Evolutionary conservation across 2,888 invertebrate species (phyloP).

Genomic region (Troides aeacus): DNA sequence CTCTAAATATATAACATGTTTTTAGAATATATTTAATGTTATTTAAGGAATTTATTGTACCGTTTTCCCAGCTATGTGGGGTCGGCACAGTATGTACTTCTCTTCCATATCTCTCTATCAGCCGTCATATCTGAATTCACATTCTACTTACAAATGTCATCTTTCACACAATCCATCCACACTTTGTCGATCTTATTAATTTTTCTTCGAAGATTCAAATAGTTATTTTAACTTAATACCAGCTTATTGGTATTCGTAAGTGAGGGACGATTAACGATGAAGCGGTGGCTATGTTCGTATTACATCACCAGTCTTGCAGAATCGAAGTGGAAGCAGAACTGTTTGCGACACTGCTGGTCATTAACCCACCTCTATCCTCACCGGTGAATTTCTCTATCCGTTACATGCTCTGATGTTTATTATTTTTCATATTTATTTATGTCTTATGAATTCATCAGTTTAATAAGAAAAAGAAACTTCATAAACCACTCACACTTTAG

Average conservation of each 20-base stretch:
- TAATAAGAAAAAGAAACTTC: background rate
- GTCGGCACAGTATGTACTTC: no score
- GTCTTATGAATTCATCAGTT: background rate
- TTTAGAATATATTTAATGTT: no score
- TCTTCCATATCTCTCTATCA: no score
- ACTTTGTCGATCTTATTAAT: background rate
- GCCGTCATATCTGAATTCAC: no score
- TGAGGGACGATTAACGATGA: slow-evolving; percentile 35
- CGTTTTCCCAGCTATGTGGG: no score
- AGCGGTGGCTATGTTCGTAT: slow-evolving; percentile 38
- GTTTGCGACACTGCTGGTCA: slow-evolving; percentile 50
- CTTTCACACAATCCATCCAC: no score
- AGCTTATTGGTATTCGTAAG: slow-evolving; percentile 16
- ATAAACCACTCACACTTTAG: background rate
- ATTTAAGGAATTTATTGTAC: no score
- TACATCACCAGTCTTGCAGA: slow-evolving; percentile 56
- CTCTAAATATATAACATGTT: no score
- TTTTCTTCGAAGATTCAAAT: background rate
- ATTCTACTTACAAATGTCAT: no score
- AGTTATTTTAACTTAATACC: no score
- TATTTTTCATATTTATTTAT: background rate
- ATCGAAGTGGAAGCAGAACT: slow-evolving; percentile 50
- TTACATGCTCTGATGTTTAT: slow-evolving; percentile 32
- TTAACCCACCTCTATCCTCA: slow-evolving; percentile 39
- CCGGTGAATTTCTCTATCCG: slow-evolving; percentile 33